Conservation (phyloP, 2,797 vertebrate species). For the Petrocephalus sullivani region DNA sequence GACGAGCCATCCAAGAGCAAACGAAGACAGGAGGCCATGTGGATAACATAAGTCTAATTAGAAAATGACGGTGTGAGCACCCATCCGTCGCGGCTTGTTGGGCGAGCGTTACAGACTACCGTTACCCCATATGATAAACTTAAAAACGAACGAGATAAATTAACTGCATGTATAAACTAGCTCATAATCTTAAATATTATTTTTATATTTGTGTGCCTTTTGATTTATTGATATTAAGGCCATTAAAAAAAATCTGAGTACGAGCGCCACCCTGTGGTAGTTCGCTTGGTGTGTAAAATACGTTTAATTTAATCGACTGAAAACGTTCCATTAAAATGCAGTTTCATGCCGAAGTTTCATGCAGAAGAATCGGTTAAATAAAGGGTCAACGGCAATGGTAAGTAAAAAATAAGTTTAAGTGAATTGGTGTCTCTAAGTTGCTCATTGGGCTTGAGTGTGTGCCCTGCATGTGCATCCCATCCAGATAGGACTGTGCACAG, state of each 20-base stretch:
- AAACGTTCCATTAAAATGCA: neutral
- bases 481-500: neutral
- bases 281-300: neutral
- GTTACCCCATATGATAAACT: neutral
- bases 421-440: neutral
- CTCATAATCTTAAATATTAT: neutral
- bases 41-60: neutral
- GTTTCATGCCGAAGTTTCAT: neutral
- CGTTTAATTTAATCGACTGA: neutral
- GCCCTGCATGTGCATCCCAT: neutral
- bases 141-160: neutral
- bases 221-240: neutral
- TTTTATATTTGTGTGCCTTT: neutral
- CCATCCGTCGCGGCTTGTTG: neutral
- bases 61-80: neutral
- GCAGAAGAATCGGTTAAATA: neutral
- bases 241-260: neutral
- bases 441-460: neutral
- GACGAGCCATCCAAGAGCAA: neutral
- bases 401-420: neutral
- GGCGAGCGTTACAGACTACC: too few relatives aligned
- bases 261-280: neutral
- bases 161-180: neutral
- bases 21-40: neutral
- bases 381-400: neutral